A percentile compares a stretch with the other conserved stretches of the same genome.
These are phyloP conservation scores for Nipponia nippon DNA, from an alignment of 2,113 vertebrate species.

Conservation along the genomic window DNA sequence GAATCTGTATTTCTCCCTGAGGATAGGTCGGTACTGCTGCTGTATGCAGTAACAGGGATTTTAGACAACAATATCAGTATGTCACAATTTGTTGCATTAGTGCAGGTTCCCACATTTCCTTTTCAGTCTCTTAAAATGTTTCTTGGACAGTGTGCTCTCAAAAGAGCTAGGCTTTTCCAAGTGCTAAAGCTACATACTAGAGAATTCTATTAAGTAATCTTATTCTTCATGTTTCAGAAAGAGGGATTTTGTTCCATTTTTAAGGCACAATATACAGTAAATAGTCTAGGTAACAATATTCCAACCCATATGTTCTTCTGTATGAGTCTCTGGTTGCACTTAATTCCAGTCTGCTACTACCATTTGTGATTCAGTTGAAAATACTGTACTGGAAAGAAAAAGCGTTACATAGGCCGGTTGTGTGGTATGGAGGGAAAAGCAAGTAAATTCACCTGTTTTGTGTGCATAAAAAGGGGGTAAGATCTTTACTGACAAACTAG, in stretches of 20 bases:
- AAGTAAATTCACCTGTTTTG: not conserved
- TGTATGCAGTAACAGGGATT: not conserved
- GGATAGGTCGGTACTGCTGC: not conserved
- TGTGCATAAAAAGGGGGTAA: not conserved
- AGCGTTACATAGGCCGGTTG: not conserved
- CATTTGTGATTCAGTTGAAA: not conserved
- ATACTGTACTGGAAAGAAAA: not conserved
- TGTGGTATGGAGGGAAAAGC: not conserved
- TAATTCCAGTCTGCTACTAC: not conserved
- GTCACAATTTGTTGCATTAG: not conserved
- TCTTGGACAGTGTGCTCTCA: not conserved
- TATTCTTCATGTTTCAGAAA: not conserved
- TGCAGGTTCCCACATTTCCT: not conserved
- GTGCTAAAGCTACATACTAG: not conserved
- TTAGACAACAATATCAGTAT: not conserved
- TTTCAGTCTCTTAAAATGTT: not conserved
- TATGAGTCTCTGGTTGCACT: not conserved
- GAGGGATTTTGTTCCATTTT: not conserved
- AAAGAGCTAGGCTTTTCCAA: not conserved
- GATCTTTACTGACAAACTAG: not conserved
- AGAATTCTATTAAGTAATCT: not conserved
- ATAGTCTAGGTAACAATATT: not conserved
- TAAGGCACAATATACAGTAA: not conserved
- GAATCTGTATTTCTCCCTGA: not conserved
- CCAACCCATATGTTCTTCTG: not conserved